Evolutionary conservation across 92 coral and sea anemone genomes (phyloP).

Genomic region (Hydrozoanthus gracilis): DNA sequence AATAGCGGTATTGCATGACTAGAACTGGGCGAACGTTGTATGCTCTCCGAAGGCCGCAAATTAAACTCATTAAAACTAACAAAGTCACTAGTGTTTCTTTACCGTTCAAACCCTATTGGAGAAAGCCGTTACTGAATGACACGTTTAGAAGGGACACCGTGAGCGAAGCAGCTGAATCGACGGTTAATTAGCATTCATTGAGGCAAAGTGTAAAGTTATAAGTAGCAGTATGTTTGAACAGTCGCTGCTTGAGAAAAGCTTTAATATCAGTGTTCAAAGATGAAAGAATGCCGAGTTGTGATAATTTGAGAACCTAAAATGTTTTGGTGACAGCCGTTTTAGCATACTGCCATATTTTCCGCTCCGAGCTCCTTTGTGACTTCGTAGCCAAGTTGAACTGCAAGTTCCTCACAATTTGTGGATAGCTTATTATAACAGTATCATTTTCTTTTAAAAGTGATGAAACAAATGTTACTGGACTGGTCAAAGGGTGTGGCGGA

Average conservation of each 20-base stretch:
- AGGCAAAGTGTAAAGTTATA: neutral
- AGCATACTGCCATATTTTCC: too few species aligned
- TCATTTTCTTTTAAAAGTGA: too few species aligned
- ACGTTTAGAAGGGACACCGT: neutral
- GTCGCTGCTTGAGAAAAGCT: neutral
- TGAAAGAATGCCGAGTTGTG: conserved; percentile 5
- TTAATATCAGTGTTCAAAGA: conserved; percentile 1
- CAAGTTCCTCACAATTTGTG: too few species aligned
- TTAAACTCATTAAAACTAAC: neutral
- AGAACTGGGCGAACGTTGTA: neutral
- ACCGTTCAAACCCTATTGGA: neutral
- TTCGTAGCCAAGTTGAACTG: too few species aligned
- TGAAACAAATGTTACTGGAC: too few species aligned
- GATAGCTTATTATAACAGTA: too few species aligned
- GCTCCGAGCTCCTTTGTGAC: too few species aligned
- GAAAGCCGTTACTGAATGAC: neutral
- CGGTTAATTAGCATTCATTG: neutral
- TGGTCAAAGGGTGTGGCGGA: too few species aligned
- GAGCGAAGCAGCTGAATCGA: neutral
- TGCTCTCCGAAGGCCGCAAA: conserved; percentile 10
- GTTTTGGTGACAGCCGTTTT: neutral
- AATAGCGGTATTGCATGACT: neutral
- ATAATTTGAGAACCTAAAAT: neutral
- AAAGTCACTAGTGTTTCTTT: neutral
- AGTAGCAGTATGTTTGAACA: conserved; percentile 9